Conservation (phyloP, 2,888 invertebrate species). For the Ischnus inquisitorius region DNA sequence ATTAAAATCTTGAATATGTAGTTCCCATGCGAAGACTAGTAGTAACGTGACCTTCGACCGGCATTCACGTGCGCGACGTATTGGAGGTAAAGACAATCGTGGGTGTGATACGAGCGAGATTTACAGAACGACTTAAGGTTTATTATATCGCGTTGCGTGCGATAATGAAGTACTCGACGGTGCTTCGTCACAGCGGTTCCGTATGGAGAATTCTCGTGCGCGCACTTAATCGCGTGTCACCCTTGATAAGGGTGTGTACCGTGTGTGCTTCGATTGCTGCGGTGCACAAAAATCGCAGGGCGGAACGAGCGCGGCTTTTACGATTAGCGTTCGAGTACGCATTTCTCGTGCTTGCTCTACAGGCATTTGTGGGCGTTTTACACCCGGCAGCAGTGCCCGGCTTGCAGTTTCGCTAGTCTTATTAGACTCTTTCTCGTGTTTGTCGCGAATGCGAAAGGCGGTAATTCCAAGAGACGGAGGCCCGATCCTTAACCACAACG, state of each 20-base stretch:
- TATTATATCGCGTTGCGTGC: too few species aligned
- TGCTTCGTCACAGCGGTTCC: background rate
- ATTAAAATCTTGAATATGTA: background rate
- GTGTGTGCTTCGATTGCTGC: background rate
- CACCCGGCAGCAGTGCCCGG: constrained; percentile 70
- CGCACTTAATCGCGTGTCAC: constrained; percentile 35
- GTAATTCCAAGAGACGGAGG: constrained; percentile 9
- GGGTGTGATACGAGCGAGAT: background rate
- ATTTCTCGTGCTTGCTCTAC: constrained; percentile 69
- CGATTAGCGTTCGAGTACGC: constrained; percentile 69
- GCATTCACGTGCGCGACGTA: background rate
- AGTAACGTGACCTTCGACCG: constrained; percentile 32
- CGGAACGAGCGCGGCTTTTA: constrained; percentile 68
- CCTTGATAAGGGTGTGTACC: constrained; percentile 36
- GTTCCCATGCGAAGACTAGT: background rate
- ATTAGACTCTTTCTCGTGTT: constrained; percentile 5
- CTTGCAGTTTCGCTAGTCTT: constrained; percentile 31
- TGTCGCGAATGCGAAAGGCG: constrained; percentile 22
- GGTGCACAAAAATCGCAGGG: background rate
- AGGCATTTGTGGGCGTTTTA: constrained; percentile 73
- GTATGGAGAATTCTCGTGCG: background rate
- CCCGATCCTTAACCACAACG: constrained; percentile 13
- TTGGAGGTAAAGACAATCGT: background rate
- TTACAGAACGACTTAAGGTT: constrained; percentile 5
- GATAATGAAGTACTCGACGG: background rate